These are phyloP conservation scores for Agriopis aurantiaria DNA, from an alignment of 2,888 invertebrate species.

Conservation along the genomic window DNA sequence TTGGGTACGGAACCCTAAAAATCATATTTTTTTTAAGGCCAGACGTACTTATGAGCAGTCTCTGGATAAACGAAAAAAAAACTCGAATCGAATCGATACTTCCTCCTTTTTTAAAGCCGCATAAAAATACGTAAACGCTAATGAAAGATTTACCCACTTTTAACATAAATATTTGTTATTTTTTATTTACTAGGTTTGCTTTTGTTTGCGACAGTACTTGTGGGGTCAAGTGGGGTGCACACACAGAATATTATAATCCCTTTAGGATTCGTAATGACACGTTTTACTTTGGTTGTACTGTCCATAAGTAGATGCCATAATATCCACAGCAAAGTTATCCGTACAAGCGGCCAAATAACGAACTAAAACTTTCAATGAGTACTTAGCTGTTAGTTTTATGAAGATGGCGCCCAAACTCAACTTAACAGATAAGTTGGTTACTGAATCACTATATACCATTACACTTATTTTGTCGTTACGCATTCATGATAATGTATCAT, in stretches of 20 bases:
- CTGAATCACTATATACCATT: neutral
- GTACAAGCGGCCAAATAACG: neutral
- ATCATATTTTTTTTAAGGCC: too few species aligned
- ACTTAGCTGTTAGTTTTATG: neutral
- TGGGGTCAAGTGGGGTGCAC: conserved; percentile 6
- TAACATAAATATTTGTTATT: too few species aligned
- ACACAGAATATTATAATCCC: conserved; percentile 37
- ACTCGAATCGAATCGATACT: too few species aligned
- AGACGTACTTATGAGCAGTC: too few species aligned
- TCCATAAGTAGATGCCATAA: conserved; percentile 28
- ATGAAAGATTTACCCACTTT: too few species aligned
- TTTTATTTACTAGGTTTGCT: neutral
- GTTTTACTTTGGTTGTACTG: conserved; percentile 39
- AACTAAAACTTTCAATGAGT: neutral
- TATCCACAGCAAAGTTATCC: neutral
- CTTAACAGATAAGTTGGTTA: neutral
- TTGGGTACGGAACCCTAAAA: too few species aligned
- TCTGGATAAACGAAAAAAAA: too few species aligned
- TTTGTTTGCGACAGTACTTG: conserved; percentile 26
- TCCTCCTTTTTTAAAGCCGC: too few species aligned
- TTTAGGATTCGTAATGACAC: conserved; percentile 46
- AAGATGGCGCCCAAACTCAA: neutral
- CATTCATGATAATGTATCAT: neutral
- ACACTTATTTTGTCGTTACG: neutral
- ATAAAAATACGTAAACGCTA: too few species aligned